Evolutionary conservation across 1,140 invertebrate species (phyloP), one percentile per base, ranked within the genome.

Genomic region (Sycophaga agraensis): DNA sequence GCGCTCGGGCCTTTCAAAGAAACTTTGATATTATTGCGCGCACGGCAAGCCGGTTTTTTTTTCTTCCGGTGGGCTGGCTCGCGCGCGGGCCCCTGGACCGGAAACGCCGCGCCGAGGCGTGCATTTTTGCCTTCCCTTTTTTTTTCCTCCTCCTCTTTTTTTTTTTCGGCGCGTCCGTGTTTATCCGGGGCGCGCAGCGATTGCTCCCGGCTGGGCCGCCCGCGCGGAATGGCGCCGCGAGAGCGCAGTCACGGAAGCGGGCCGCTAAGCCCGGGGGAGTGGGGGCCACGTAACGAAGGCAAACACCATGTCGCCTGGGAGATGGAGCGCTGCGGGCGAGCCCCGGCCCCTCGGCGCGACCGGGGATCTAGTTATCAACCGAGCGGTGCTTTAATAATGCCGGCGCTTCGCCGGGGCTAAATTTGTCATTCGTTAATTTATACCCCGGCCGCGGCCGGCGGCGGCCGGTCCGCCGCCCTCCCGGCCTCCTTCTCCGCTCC

Each of bases 341-440:
- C 45, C 40, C 59, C 35, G 57, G n/a, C n/a, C 54, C 56, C 28
- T 31, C 48, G 12, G 43, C 34, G 26, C 19, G 45, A 60, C 58
- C 53, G 35, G 50, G 34, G 51, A 61, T 61, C 59, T 55, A 61
- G 50, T 61, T 61, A 55, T 54, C 59, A 61, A 54, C 50, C 42
- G 48, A 45, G 31, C 50, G 59, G 55, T 61, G 50, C 50, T 54
- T 54, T 61, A 61, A 61, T 55, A 55, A 61, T 61, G 50, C n/a
- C n/a, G n/a, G 42, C 43, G 26, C 48, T 55, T 61, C 24, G 49
- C 34, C 59, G 50, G 21, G 24, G 19, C 43, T 62, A 55, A 62
- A 62, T 62, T 62, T 62, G 59, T 62, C 51, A 48, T 56, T 62
- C 53, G 59, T 62, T 62, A 62, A 62, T 62, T 62, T 62, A 62